These are phyloP conservation scores for Pristionchus exspectatus DNA, from an alignment of 2,888 invertebrate species.

Conservation along the genomic window DNA sequence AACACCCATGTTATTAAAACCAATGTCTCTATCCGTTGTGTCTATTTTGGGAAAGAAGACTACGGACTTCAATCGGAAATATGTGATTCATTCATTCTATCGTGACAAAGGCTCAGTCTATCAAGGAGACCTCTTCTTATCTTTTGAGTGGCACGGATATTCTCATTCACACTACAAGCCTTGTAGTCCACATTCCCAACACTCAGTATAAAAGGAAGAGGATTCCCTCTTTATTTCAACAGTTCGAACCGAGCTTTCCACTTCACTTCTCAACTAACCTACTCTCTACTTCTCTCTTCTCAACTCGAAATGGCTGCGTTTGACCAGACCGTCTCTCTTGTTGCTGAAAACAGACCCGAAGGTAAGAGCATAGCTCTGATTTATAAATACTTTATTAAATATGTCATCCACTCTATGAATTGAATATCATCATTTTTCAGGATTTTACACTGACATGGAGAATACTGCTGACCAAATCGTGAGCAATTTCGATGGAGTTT, in stretches of 20 bases:
- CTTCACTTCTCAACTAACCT: background rate
- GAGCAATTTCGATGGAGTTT: slow-evolving; percentile 17
- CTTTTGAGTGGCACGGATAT: background rate
- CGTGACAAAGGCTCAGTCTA: background rate
- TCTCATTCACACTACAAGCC: slow-evolving; percentile 28
- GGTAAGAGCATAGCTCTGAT: background rate
- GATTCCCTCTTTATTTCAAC: slow-evolving; percentile 11
- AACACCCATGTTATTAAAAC: no score
- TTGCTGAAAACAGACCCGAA: slow-evolving; percentile 32
- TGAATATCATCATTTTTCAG: background rate
- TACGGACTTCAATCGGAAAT: slow-evolving; percentile 19
- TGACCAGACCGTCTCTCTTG: background rate
- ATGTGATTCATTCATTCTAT: slow-evolving; percentile 3
- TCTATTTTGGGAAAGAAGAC: background rate
- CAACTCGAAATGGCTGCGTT: background rate
- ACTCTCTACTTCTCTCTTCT: background rate
- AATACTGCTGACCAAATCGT: slow-evolving; percentile 24
- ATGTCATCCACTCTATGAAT: no score
- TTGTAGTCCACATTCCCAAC: slow-evolving; percentile 18
- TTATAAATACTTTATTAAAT: no score
- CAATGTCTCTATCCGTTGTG: no score
- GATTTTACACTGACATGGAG: slow-evolving; percentile 28
- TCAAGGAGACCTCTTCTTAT: slow-evolving; percentile 31
- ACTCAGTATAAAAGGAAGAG: background rate
- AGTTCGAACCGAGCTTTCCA: slow-evolving; percentile 19